Base-by-base conservation (phyloP, 1,140 invertebrate species). In the Heterodera schachtii region DNA sequence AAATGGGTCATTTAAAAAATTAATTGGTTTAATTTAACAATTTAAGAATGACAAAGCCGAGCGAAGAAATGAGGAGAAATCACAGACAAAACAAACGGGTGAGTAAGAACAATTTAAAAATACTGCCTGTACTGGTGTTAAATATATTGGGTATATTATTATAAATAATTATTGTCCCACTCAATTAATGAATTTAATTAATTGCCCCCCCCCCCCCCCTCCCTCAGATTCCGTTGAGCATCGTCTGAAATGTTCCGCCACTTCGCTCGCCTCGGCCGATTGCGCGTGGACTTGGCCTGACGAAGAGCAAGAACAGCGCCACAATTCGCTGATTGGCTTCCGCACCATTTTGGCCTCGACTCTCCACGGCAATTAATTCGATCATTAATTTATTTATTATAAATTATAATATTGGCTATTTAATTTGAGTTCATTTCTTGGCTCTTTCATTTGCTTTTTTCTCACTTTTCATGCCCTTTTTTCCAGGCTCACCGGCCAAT, bases 251-350 rank as follows among this genome's bases (percentile, higher is more conserved):
- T 81, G 80, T n/a, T 7, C 46, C 49, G 73, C 60, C n/a, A 76
- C 31, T 11, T 79, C 80, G 6, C 2, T n/a, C 2, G 70, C 41
- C n/a, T 71, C 64, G 21, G 80, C 80, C 31, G 46, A 80, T 9
- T 81, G 80, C 70, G 31, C 64, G 49, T 81, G 80, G 80, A 81
- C 13, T 44, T 81, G 80, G 80, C 46, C 21, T 13, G 16, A 49
- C 31, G 60, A 43, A 16, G 43, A 43, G 44, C 43, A 41, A 44
- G 8, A 46, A 67, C 70, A 66, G 52, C 57, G 57, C 13, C 57
- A 64, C 49, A 75, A 67, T 41, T 60, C 44, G n/a, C 52, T 81
- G 7, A 69, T 81, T 5, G 80, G 80, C 11, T 81, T 75, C 49
- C 13, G 80, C 49, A 66, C 66, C 47, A 49, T 81, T 64, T 66